Base-by-base conservation (phyloP, 2,797 vertebrate species). In the Helarctos malayanus region DNA sequence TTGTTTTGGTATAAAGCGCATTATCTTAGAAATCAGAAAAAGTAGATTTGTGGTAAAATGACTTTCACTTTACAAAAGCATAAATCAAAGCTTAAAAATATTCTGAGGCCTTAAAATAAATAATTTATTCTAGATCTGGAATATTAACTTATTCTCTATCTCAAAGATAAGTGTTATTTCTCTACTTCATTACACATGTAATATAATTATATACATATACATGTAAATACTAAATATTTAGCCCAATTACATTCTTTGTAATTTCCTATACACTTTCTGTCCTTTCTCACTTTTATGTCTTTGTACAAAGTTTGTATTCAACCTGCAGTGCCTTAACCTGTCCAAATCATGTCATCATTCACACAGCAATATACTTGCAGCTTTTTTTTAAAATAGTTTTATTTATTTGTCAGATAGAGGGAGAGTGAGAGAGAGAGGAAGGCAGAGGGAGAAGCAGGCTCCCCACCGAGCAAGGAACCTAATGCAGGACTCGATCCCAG, bases 1-100 rank as follows among this genome's bases (percentile, higher is more conserved):
- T 82, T 93, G 29, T 78, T 93, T 97, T 47, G 41, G 29, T 47
- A 45, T 91, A 88, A 95, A 38, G 27, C 82, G 4, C 21, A 68
- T 91, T 79, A 73, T 4, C 57, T 3, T 87, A 54, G 9, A 78
- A 94, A 56, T 73, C 10, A 94, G 52, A 94, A 68, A 38, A 83
- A 41, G 45, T 49, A 19, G 16, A 7, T 83, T 87, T 95, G 57
- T 16, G 7, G 38, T 38, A 76, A 41, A 35, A 78, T 65, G 82
- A 78, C 27, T 83, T 69, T 63, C n/a, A 92, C 23, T 79, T 95
- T 88, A 63, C 18, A 71, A 76, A 96, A 71, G 38, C 18, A 65
- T 63, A 76, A 49, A 49, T 47, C 21, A 89, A 71, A 65, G 7
- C 19, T 89, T 94, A 54, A 29, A 91, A 4, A 49, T 93, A 35